Conservation (phyloP, 2,797 vertebrate genomes). For the Halcyon leucocephala region DNA sequence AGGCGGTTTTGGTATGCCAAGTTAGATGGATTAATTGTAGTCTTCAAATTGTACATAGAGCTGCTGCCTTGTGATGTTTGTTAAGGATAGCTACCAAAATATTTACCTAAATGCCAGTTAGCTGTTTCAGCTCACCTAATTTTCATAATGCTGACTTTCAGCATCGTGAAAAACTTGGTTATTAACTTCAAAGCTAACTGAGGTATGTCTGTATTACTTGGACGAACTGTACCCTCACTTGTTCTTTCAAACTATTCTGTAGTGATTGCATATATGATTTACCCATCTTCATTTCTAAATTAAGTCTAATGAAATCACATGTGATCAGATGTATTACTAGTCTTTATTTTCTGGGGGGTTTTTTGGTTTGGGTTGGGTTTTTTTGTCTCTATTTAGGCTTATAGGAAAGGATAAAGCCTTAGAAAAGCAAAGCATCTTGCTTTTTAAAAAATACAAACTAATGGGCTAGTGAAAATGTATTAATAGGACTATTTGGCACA, state of each 20-base stretch:
- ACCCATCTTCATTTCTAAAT: not conserved
- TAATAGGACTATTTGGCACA: not conserved
- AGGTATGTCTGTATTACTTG: not conserved
- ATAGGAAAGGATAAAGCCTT: not conserved
- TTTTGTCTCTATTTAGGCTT: not conserved
- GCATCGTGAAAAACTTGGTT: not conserved
- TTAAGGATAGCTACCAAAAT: not conserved
- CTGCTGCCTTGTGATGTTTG: not conserved
- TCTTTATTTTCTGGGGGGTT: not conserved
- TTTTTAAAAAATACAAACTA: not conserved
- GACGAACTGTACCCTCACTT: not conserved
- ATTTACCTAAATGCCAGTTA: not conserved
- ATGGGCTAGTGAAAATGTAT: not conserved
- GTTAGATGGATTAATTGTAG: not conserved
- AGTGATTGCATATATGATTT: not conserved
- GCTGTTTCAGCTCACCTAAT: not conserved
- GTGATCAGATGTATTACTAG: not conserved
- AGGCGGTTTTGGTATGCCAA: not conserved
- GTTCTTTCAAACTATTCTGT: not conserved
- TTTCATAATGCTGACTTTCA: not conserved
- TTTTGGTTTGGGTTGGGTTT: rapidly evolving
- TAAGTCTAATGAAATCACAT: not conserved
- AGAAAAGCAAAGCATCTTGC: not conserved
- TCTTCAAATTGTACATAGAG: not conserved
- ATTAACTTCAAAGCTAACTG: not conserved